Evolutionary conservation across 2,888 invertebrate genomes (phyloP).

Genomic region (Lasioglossum leucozonium): DNA sequence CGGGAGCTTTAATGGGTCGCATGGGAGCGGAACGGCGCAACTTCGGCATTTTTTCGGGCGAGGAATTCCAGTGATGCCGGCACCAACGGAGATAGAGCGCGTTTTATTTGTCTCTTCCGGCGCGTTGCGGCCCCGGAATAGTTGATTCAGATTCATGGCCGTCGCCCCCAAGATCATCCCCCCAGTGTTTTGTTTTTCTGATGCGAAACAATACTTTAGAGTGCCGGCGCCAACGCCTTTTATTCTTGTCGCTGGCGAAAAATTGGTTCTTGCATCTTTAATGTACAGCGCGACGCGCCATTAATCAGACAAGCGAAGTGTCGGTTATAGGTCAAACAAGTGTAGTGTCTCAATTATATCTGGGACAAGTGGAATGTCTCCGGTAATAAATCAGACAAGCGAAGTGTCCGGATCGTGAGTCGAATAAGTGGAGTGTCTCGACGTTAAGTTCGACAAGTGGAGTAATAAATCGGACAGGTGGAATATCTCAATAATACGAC

Average conservation of each 20-base stretch:
- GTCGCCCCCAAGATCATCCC: not conserved
- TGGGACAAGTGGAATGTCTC: not conserved
- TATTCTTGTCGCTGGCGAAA: not conserved
- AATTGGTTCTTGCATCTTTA: not conserved
- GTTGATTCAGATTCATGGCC: not conserved
- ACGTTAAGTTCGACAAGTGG: not conserved
- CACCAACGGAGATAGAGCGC: not conserved
- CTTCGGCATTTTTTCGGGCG: constrained; percentile 10
- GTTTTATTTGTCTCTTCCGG: constrained; percentile 4
- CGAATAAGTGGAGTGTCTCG: not conserved
- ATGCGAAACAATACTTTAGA: not conserved
- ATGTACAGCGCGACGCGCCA: not conserved
- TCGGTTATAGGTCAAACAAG: not conserved
- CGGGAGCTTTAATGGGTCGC: not conserved
- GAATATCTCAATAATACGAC: not conserved
- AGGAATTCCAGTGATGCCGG: not conserved
- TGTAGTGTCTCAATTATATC: not conserved
- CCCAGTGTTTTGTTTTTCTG: not conserved
- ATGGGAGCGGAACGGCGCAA: not conserved
- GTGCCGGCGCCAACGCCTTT: not conserved
- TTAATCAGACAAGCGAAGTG: not conserved
- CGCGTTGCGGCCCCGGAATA: not conserved
- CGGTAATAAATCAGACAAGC: not conserved
- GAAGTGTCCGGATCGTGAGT: not conserved
- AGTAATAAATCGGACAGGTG: not conserved